A percentile compares a stretch with the other conserved stretches of the same genome.
These are phyloP conservation scores for Corythornis cristatus DNA, from an alignment of 2,113 vertebrate species.

Conservation along the genomic window DNA sequence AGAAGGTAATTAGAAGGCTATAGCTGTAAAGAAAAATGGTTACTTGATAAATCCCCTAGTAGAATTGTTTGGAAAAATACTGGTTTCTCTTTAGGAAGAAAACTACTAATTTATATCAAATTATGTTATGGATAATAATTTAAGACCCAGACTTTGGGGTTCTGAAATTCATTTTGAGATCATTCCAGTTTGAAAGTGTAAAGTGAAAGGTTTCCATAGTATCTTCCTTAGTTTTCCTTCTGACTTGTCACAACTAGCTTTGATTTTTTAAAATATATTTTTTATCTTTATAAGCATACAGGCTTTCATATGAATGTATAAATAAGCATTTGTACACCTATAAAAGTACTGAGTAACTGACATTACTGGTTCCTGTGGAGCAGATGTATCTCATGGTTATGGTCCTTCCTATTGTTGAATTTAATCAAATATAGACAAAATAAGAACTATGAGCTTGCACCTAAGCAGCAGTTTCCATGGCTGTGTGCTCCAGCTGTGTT, in stretches of 20 bases:
- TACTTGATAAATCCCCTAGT: not conserved
- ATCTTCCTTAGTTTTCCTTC: not conserved
- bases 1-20: constrained; percentile 7
- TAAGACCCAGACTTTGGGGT: not conserved
- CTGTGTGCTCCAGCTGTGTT: not conserved
- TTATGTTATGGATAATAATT: not conserved
- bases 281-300: not conserved
- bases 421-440: not conserved
- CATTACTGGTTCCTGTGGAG: not conserved
- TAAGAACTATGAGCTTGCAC: not conserved
- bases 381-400: not conserved
- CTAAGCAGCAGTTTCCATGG: not conserved
- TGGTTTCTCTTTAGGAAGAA: not conserved
- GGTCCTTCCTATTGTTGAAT: not conserved
- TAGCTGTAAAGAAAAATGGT: not conserved
- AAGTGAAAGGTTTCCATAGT: not conserved
- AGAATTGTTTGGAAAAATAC: constrained; percentile 40
- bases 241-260: not conserved
- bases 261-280: not conserved
- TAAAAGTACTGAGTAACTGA: not conserved
- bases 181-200: not conserved
- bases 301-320: not conserved
- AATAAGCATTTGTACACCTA: not conserved
- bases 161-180: not conserved
- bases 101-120: not conserved